Conservation (phyloP, 2,888 invertebrate genomes). For the Pristionchus mayeri region DNA sequence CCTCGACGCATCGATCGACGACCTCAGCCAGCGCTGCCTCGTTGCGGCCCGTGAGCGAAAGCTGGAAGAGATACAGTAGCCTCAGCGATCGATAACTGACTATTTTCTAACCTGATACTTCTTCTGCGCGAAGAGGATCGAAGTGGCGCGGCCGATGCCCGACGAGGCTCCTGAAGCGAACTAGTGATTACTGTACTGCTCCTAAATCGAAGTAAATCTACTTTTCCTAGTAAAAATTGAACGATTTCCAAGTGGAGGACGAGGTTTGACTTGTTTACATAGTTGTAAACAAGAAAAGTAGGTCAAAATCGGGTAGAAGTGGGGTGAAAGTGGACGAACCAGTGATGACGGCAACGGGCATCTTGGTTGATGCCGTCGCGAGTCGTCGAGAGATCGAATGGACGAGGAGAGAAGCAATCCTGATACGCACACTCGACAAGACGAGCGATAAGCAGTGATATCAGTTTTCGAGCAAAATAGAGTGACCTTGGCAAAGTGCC, state of each 20-base stretch:
- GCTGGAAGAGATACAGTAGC: slow-evolving; percentile 49
- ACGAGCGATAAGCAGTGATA: slow-evolving; percentile 12
- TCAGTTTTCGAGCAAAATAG: neutral
- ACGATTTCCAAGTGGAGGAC: too few relatives aligned
- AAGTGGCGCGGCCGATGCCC: slow-evolving; percentile 69
- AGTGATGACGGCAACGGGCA: slow-evolving; percentile 47
- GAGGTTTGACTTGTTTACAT: too few relatives aligned
- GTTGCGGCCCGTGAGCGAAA: slow-evolving; percentile 67
- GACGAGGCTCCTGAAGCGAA: slow-evolving; percentile 62
- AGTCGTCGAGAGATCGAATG: neutral
- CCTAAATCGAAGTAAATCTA: too few relatives aligned
- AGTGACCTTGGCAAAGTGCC: slow-evolving; percentile 1
- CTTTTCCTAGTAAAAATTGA: too few relatives aligned
- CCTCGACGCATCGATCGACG: slow-evolving; percentile 64
- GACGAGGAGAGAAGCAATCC: neutral
- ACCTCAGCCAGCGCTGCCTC: slow-evolving; percentile 66
- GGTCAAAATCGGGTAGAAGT: neutral
- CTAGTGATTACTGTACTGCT: neutral
- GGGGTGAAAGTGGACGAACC: neutral
- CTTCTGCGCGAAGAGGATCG: slow-evolving; percentile 67
- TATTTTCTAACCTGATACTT: slow-evolving; percentile 41
- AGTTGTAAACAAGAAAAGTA: neutral
- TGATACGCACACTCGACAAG: neutral
- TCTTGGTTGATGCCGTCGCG: neutral
- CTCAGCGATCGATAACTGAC: neutral